Conservation (phyloP, 1,140 invertebrate species). For the Heliconius hewitsoni region DNA sequence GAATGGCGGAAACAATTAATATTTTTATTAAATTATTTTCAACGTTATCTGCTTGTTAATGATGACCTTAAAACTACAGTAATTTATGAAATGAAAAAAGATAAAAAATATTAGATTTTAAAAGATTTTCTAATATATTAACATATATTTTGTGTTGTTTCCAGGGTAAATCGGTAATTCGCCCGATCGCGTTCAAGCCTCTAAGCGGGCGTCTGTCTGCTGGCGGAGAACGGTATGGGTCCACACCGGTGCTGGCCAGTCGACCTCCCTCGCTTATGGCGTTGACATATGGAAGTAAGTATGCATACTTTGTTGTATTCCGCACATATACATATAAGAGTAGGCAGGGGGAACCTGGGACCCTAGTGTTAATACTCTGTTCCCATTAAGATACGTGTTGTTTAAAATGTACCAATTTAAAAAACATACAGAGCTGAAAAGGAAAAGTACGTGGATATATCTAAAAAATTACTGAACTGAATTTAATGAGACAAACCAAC, state of each 20-base stretch:
- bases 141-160: conserved; percentile 51
- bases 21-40: conserved; percentile 6
- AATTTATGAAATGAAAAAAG: neutral
- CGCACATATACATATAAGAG: too few species aligned
- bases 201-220: conserved; percentile 81
- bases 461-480: too few species aligned
- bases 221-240: conserved; percentile 84
- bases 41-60: neutral
- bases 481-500: too few species aligned
- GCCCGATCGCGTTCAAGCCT: conserved; percentile 89
- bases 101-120: neutral
- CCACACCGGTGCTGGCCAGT: conserved; percentile 84
- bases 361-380: too few species aligned
- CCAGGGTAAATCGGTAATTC: conserved; percentile 86
- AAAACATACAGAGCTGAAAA: too few species aligned
- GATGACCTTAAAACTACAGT: neutral
- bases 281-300: conserved; percentile 84
- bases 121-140: conserved; percentile 6
- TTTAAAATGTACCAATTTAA: too few species aligned
- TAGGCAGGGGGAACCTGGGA: too few species aligned
- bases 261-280: conserved; percentile 84
- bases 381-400: too few species aligned
- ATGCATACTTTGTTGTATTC: neutral
- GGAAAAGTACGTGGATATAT: too few species aligned
- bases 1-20: conserved; percentile 6